Base-by-base conservation (phyloP, 2,113 vertebrate genomes). In the Limnothrissa miodon region DNA sequence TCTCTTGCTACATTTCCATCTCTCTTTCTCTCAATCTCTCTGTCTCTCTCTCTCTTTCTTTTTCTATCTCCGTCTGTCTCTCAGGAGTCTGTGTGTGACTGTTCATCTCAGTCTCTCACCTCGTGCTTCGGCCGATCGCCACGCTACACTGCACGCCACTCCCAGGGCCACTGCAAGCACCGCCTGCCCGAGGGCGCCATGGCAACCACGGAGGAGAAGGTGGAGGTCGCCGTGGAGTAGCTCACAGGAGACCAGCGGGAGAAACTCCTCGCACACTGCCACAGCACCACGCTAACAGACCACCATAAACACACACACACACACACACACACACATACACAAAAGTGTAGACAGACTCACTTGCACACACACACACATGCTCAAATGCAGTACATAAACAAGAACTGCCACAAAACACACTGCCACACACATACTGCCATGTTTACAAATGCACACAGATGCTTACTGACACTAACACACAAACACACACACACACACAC, bases 21-120 rank as follows among this genome's bases (percentile, higher is more conserved):
- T 62, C n/a, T 29, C 46, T 62, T n/a, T 62, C 10, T 29, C 7
- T 62, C 3, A 25, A 5, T 62, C n/a, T 29, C 59, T 62, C 11
- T 21, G 2, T 5, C 19, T n/a, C 19, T 56, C 9, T 29, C 5
- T 25, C 5, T 6, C n/a, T 29, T 1, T 66, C 59, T 25, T 1
- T 25, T 29, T 4, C 5, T 1, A 3, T 29, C 59, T 74, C 66
- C 10, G 91, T 84, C n/a, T 92, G 81, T 90, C 89, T 88, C 82
- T 82, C 91, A 99, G 98, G 98, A 99, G 82, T 90, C 88, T n/a
- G 92, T 95, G 4, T 99, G 98, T 89, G 97, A 98, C 91, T 99
- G 98, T 79, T 95, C 93, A 46, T 91, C 94, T 78, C 98, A 97
- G 92, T 94, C 96, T 36, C 92, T 94, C 83, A 89, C 95, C 51